Evolutionary conservation across 2,888 invertebrate species (phyloP), one percentile per base, ranked within the genome.

Genomic region (Ophion ventricosus): DNA sequence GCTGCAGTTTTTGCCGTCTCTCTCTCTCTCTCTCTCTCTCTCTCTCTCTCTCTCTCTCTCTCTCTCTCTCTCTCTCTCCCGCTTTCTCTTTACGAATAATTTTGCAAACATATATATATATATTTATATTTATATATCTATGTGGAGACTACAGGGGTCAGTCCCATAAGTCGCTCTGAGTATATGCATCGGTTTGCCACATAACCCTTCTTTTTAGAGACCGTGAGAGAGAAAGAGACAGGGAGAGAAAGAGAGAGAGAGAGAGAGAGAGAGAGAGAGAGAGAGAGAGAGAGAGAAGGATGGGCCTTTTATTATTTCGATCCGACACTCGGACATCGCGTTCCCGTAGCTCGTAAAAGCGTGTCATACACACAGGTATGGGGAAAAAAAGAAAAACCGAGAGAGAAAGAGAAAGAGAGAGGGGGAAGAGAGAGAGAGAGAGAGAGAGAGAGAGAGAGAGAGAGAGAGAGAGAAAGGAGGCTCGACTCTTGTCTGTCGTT

Each of bases 311-410:
- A 83, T 86, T 87, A 88, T 87, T 84, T 82, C 86, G 84, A 88
- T 88, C 87, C 84, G 85, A 87, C 87, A 89, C 86, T 88, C 84
- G 87, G 85, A 87, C 85, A 85, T 85, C 78, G 83, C 86, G 83
- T 85, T 85, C 74, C 82, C 76, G 82, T 79, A 82, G 89, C 87
- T 91, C 91, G 89, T 91, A 91, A 91, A 91, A 88, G 85, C 85
- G 75, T 83, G 85, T 81, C 83, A 80, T 80, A 80, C 73, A 73
- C 23, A 61, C 76, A 75, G 64, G 73, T 49, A 72, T 67, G 81
- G 72, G 75, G 82, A 61, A 74, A 43, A 67, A 59, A 67, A 17
- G 59, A 49, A 26, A 56, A 2, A 2, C 67, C 67, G 67, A 67
- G 54, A 75, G 67, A 23, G 54, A 77, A 23, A 17, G 49, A 25